These are phyloP conservation scores for Antigone vipio DNA, from an alignment of 2,113 vertebrate species.

Conservation along the genomic window DNA sequence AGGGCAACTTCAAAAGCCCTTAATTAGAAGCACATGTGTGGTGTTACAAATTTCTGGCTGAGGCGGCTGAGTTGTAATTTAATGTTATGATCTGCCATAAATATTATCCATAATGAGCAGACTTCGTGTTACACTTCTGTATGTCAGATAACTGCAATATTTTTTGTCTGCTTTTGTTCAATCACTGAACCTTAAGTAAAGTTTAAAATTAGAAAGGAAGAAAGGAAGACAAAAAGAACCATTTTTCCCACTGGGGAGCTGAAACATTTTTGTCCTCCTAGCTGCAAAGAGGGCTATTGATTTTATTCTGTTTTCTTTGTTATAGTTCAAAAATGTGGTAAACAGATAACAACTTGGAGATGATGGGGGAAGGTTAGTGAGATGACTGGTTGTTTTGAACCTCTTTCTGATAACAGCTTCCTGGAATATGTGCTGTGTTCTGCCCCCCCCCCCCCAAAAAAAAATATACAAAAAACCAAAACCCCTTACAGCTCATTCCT, in stretches of 20 bases:
- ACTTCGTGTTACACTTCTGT: constrained; percentile 75
- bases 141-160: constrained; percentile 69
- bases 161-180: constrained; percentile 70
- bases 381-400: neutral
- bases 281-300: neutral
- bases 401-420: neutral
- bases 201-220: constrained; percentile 46
- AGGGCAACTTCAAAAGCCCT: constrained; percentile 77
- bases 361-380: neutral
- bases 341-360: neutral
- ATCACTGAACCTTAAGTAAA: constrained; percentile 52
- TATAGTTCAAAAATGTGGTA: neutral
- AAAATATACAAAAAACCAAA: too few species aligned
- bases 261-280: neutral
- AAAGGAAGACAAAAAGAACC: neutral
- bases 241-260: neutral
- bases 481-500: neutral
- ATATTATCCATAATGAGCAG: constrained; percentile 77
- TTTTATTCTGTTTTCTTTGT: constrained; percentile 33
- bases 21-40: constrained; percentile 84
- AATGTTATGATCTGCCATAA: constrained; percentile 82
- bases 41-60: constrained; percentile 72
- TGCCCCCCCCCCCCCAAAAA: neutral
- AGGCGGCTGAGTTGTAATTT: constrained; percentile 77
- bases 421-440: neutral